phyloP scores from a whole-genome alignment of 2,888 invertebrate genomes.

The Keiferia lycopersicella region DNA sequence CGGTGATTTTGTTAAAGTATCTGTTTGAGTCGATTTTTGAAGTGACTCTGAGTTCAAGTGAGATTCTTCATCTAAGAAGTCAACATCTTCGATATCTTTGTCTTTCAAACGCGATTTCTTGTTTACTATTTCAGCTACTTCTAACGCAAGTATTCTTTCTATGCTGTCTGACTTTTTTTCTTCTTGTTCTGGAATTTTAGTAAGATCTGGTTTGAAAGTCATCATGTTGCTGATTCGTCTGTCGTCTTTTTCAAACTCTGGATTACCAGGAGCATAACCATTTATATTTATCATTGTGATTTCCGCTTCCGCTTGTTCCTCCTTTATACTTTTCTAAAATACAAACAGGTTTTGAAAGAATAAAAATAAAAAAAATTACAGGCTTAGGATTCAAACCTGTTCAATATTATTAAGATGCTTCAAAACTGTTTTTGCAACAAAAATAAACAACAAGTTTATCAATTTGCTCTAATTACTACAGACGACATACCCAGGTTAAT shows the following conservation, averaged over 20 bases:
- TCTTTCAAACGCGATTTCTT: slow-evolving; percentile 50
- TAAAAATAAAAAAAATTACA: no score
- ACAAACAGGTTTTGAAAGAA: no score
- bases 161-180: slow-evolving; percentile 46
- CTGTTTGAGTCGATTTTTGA: slow-evolving; percentile 61
- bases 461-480: neutral
- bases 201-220: slow-evolving; percentile 60
- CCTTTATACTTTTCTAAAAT: slow-evolving; percentile 64
- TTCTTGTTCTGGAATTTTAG: slow-evolving; percentile 50
- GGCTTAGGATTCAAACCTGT: no score
- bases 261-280: slow-evolving; percentile 48
- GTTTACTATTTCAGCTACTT: slow-evolving; percentile 62
- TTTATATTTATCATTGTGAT: slow-evolving; percentile 54
- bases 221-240: slow-evolving; percentile 69
- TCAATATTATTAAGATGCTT: no score
- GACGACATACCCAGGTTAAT: no score
- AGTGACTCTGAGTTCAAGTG: slow-evolving; percentile 45
- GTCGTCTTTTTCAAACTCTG: slow-evolving; percentile 49
- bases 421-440: neutral
- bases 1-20: slow-evolving; percentile 50
- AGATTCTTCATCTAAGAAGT: slow-evolving; percentile 42
- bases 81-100: slow-evolving; percentile 34
- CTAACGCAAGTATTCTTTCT: slow-evolving; percentile 58
- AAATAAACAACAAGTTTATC: neutral
- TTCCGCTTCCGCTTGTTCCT: slow-evolving; percentile 55